A percentile compares a stretch with the other conserved stretches of the same genome.
Evolutionary conservation across 2,888 invertebrate species (phyloP).

Genomic region (Petrophora chlorosata): DNA sequence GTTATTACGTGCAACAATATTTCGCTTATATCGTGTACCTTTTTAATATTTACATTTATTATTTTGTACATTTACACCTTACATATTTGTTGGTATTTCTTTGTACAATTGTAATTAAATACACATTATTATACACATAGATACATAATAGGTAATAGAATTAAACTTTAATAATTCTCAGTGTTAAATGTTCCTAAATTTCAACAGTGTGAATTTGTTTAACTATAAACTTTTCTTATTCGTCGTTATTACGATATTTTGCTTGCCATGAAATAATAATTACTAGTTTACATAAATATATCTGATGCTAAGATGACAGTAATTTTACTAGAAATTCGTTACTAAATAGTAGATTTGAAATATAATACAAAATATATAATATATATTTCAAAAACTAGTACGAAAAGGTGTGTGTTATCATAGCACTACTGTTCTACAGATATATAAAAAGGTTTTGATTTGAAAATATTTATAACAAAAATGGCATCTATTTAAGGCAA

Average conservation of each 20-base stretch:
- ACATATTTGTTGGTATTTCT: slow-evolving; percentile 59
- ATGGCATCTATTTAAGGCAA: slow-evolving; percentile 30
- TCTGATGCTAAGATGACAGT: slow-evolving; percentile 34
- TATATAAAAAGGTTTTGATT: slow-evolving; percentile 22
- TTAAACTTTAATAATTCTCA: slow-evolving; percentile 77
- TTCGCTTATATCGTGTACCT: slow-evolving; percentile 40
- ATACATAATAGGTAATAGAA: slow-evolving; percentile 73
- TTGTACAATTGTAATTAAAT: slow-evolving; percentile 66
- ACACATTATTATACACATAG: slow-evolving; percentile 57
- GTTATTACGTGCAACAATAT: slow-evolving; percentile 38
- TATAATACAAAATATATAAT: slow-evolving; percentile 12
- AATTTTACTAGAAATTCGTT: slow-evolving; percentile 17
- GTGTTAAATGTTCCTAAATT: slow-evolving; percentile 83
- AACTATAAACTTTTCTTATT: slow-evolving; percentile 52
- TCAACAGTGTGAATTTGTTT: slow-evolving; percentile 73
- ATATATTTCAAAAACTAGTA: slow-evolving; percentile 13
- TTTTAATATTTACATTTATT: slow-evolving; percentile 31
- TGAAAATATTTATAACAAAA: slow-evolving; percentile 3
- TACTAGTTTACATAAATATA: slow-evolving; percentile 45
- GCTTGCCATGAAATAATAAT: slow-evolving; percentile 74
- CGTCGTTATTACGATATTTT: slow-evolving; percentile 54
- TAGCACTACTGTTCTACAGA: slow-evolving; percentile 27
- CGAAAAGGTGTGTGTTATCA: slow-evolving; percentile 23
- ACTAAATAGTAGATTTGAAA: slow-evolving; percentile 24
- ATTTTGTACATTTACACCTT: slow-evolving; percentile 48